Conservation (phyloP, 1,140 invertebrate genomes). For the Drosophila micromelanica region DNA sequence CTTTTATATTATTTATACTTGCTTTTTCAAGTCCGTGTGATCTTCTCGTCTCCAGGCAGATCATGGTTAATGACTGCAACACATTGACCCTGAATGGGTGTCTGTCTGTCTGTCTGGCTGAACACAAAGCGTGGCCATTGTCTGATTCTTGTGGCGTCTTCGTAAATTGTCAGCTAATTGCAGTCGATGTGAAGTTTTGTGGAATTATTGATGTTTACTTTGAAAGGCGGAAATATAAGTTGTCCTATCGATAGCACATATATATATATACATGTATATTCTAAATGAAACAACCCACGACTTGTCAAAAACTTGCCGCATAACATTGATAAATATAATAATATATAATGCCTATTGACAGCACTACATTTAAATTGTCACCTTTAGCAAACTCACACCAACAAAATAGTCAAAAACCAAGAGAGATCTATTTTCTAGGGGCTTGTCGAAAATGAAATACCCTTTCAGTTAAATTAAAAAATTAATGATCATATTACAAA, state of each 20-base stretch:
- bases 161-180: conserved; percentile 59
- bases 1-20: conserved; percentile 2
- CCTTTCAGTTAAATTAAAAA: too few species aligned
- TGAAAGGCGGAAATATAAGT: conserved; percentile 57
- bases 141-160: conserved; percentile 46
- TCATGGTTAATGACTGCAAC: conserved; percentile 52
- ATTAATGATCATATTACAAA: too few species aligned
- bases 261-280: background rate
- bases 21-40: conserved; percentile 8
- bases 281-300: conserved; percentile 13
- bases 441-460: conserved; percentile 40
- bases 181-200: conserved; percentile 9
- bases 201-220: conserved; percentile 43
- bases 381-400: conserved; percentile 34
- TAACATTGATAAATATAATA: conserved; percentile 22
- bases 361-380: conserved; percentile 67
- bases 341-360: conserved; percentile 63
- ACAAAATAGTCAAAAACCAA: conserved; percentile 23
- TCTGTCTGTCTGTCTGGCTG: background rate
- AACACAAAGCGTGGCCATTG: conserved; percentile 67
- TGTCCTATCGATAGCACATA: background rate
- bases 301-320: conserved; percentile 3
- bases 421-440: background rate
- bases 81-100: conserved; percentile 69
- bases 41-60: conserved; percentile 1